phyloP scores from a whole-genome alignment of 2,888 invertebrate genomes.

The Leptinotarsa peninsularis region DNA sequence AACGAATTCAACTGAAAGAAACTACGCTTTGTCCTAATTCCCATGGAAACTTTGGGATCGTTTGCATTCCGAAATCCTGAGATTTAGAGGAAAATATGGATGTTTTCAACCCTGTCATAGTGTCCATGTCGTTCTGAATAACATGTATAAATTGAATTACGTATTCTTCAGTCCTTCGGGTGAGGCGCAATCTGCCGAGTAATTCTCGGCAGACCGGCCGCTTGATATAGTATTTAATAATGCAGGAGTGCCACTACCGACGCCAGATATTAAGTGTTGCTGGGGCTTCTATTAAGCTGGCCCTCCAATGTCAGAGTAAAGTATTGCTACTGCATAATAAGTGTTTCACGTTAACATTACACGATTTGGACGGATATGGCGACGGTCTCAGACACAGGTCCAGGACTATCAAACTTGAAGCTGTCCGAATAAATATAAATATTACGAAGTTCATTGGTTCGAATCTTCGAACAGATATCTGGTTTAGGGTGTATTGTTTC shows the following conservation, averaged over 20 bases:
- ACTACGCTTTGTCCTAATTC: no score
- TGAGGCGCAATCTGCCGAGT: slow-evolving; percentile 42
- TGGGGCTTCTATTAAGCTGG: slow-evolving; percentile 43
- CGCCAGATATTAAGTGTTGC: slow-evolving; percentile 48
- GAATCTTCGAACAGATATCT: no score
- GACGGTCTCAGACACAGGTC: slow-evolving; percentile 20
- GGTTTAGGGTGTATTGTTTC: no score
- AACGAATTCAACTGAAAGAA: no score
- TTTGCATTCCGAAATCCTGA: background rate
- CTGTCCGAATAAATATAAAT: no score
- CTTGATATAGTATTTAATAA: slow-evolving; percentile 51
- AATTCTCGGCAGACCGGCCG: slow-evolving; percentile 44
- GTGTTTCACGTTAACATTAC: slow-evolving; percentile 40
- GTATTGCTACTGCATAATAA: slow-evolving; percentile 47
- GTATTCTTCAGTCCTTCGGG: slow-evolving; percentile 39
- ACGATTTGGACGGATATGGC: slow-evolving; percentile 29
- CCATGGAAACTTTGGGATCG: no score
- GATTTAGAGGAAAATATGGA: background rate
- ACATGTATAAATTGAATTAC: slow-evolving; percentile 34
- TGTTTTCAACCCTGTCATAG: background rate
- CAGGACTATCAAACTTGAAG: background rate
- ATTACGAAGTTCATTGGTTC: no score
- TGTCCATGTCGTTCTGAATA: background rate
- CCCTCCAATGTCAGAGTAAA: slow-evolving; percentile 42
- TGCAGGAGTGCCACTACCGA: slow-evolving; percentile 45